Evolutionary conservation across 2,797 vertebrate species (phyloP).

Genomic region (Bradypodion pumilum): DNA sequence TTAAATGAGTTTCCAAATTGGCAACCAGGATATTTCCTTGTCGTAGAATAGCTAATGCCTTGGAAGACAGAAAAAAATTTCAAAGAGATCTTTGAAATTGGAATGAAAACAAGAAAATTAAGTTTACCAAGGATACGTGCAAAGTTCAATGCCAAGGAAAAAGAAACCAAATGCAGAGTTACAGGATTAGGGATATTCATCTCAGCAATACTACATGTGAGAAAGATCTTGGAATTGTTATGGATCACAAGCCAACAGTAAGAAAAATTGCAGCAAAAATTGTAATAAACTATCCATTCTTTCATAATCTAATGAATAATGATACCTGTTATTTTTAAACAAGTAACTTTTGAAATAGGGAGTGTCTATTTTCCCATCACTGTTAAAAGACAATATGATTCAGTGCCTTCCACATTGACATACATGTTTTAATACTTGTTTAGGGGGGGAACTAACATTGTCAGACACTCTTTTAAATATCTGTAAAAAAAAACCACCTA

Average conservation of each 20-base stretch:
- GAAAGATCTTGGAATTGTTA: not conserved
- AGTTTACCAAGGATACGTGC: too few relatives aligned
- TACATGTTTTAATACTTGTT: not conserved
- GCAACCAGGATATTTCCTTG: too few relatives aligned
- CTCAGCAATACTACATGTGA: not conserved
- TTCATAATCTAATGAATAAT: not conserved
- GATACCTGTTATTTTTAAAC: not conserved
- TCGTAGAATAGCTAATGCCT: too few relatives aligned
- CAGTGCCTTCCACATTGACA: not conserved
- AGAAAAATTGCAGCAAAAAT: too few relatives aligned
- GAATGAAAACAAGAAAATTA: too few relatives aligned
- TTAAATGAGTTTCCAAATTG: too few relatives aligned
- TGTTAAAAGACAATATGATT: not conserved
- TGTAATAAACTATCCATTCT: too few relatives aligned
- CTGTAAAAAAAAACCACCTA: not conserved
- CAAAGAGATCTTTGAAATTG: too few relatives aligned
- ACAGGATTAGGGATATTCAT: too few relatives aligned
- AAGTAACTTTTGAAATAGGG: not conserved
- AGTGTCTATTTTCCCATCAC: not conserved
- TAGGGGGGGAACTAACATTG: not conserved
- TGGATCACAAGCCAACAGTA: not conserved
- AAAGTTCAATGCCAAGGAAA: too few relatives aligned
- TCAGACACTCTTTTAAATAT: not conserved
- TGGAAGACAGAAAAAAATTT: too few relatives aligned
- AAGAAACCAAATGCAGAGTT: too few relatives aligned